Evolutionary conservation across 2,888 invertebrate species (phyloP).

Genomic region (Erpobdella octoculata): DNA sequence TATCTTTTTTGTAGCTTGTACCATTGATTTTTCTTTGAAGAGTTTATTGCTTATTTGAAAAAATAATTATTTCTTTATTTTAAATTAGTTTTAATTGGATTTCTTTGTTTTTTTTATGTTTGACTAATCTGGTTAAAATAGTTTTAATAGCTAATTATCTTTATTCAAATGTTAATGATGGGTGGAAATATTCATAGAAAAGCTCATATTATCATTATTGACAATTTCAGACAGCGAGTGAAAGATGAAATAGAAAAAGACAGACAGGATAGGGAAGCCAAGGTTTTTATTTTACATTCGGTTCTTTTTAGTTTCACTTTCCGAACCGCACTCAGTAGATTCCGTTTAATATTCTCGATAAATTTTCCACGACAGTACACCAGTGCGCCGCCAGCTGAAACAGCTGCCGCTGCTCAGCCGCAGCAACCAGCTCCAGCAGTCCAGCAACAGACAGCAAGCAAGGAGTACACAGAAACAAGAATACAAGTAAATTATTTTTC

Average conservation of each 20-base stretch:
- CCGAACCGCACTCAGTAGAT: conserved; percentile 15
- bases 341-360: too few relatives aligned
- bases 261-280: conserved; percentile 69
- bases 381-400: too few relatives aligned
- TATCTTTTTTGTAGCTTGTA: too few relatives aligned
- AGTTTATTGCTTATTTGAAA: background rate
- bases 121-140: too few relatives aligned
- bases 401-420: too few relatives aligned
- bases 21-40: background rate
- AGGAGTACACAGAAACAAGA: conserved; percentile 59
- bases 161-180: too few relatives aligned
- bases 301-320: background rate
- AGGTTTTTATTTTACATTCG: conserved; percentile 41
- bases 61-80: background rate
- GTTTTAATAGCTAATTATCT: too few relatives aligned
- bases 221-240: conserved; percentile 61
- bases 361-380: too few relatives aligned
- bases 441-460: conserved; percentile 44
- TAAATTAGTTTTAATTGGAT: too few relatives aligned
- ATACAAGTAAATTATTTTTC: too few relatives aligned
- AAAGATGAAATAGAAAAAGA: conserved; percentile 84
- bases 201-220: background rate
- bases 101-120: too few relatives aligned
- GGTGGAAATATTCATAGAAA: background rate
- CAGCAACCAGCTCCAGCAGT: conserved; percentile 37